A percentile compares a stretch with the other conserved stretches of the same genome.
Evolutionary conservation across 2,797 vertebrate species (phyloP).

Genomic region (Esox masquinongy): DNA sequence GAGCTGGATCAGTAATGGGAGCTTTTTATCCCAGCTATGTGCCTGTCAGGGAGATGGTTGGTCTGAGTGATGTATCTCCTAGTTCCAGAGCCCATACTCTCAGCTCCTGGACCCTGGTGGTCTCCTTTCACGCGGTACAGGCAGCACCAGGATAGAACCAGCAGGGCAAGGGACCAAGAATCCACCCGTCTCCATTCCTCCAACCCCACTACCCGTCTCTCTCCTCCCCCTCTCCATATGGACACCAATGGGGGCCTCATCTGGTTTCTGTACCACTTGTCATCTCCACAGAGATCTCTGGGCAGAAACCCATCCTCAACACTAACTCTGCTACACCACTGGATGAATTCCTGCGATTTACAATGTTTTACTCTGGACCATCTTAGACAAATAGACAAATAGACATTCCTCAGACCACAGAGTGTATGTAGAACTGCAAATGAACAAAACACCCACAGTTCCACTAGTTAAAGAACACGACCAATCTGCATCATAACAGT

Average conservation of each 20-base stretch:
- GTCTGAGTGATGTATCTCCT: conserved; percentile 46
- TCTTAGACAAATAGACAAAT: conserved; percentile 41
- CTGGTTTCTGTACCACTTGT: conserved; percentile 30
- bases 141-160: conserved; percentile 38
- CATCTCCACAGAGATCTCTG: conserved; percentile 44
- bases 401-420: too few relatives aligned
- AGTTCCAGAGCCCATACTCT: conserved; percentile 14
- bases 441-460: too few relatives aligned
- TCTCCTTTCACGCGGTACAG: conserved; percentile 35
- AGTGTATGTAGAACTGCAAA: too few relatives aligned
- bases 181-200: conserved; percentile 10
- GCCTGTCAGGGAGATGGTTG: conserved; percentile 59
- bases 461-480: too few relatives aligned
- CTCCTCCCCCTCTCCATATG: conserved; percentile 12
- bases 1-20: conserved; percentile 56
- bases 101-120: conserved; percentile 38
- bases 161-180: conserved; percentile 53
- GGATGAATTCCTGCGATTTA: conserved; percentile 23
- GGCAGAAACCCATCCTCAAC: conserved; percentile 36
- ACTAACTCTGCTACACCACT: not conserved
- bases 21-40: conserved; percentile 47
- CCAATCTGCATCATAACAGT: not conserved
- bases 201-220: not conserved
- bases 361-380: conserved; percentile 14
- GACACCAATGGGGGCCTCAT: conserved; percentile 3